Conservation (phyloP, 2,113 vertebrate species). For the Phylloscopus trochiloides region DNA sequence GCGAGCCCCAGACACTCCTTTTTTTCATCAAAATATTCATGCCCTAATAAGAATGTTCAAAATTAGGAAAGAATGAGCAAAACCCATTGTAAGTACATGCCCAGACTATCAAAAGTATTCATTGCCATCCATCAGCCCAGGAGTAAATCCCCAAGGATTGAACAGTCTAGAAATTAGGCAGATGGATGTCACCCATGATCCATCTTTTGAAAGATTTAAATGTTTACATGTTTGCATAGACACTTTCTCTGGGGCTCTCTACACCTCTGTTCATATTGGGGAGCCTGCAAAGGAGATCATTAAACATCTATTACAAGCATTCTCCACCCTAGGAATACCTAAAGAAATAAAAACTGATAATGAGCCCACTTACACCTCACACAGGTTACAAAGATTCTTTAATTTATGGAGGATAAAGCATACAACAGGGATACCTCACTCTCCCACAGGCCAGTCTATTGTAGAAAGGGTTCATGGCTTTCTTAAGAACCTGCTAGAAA, state of each 20-base stretch:
- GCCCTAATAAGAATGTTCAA: neutral
- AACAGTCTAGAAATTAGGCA: neutral
- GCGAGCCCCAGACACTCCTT: neutral
- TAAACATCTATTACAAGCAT: neutral
- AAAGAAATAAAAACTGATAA: neutral
- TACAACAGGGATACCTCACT: neutral
- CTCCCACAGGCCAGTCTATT: neutral
- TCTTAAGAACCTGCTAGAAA: neutral
- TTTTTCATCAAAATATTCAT: neutral
- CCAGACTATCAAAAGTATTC: neutral
- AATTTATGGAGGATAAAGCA: neutral
- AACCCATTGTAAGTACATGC: neutral
- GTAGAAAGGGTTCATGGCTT: neutral
- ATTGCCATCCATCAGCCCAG: neutral
- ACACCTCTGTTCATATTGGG: neutral
- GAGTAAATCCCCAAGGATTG: neutral
- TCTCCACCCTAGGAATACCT: neutral
- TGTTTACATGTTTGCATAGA: neutral
- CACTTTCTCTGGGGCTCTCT: neutral
- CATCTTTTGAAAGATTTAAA: neutral
- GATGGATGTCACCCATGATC: neutral
- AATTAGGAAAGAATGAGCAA: neutral
- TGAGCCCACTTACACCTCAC: neutral
- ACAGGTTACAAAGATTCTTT: neutral
- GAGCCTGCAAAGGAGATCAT: neutral